A percentile compares a stretch with the other conserved stretches of the same genome.
Conservation (phyloP, 1,140 invertebrate genomes). For the Eciton burchellii region DNA sequence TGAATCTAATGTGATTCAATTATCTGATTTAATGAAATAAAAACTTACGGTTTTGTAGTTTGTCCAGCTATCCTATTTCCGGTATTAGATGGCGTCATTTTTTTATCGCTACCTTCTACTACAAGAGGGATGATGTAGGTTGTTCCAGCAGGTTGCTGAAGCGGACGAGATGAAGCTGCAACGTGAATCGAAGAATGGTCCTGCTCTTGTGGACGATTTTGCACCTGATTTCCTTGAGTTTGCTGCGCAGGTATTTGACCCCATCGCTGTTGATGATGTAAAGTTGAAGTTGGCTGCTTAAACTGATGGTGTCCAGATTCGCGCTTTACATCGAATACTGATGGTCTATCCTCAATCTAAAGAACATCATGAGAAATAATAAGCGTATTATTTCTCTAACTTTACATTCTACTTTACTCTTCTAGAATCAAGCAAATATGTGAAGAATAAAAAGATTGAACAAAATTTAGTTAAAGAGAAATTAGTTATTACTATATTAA, state of each 20-base stretch:
- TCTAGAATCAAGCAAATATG: too few relatives aligned
- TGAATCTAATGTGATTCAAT: too few relatives aligned
- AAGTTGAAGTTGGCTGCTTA: slow-evolving; percentile 72
- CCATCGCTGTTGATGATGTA: slow-evolving; percentile 83
- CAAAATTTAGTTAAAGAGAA: too few relatives aligned
- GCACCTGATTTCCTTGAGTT: slow-evolving; percentile 47
- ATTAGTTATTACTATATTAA: too few relatives aligned
- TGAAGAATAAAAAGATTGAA: too few relatives aligned
- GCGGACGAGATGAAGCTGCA: slow-evolving; percentile 47
- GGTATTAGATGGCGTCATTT: slow-evolving; percentile 64
- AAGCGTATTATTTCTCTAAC: too few relatives aligned
- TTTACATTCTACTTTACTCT: too few relatives aligned
- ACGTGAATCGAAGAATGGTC: slow-evolving; percentile 73
- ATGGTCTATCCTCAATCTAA: slow-evolving; percentile 84
- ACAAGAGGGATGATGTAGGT: slow-evolving; percentile 80
- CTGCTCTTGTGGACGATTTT: slow-evolving; percentile 68
- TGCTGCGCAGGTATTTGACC: slow-evolving; percentile 76
- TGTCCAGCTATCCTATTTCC: slow-evolving; percentile 72
- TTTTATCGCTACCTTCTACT: slow-evolving; percentile 75
- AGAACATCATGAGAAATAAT: neutral
- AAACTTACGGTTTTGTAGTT: slow-evolving; percentile 72
- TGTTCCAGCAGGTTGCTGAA: slow-evolving; percentile 69
- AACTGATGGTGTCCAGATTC: slow-evolving; percentile 83
- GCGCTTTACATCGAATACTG: slow-evolving; percentile 80
- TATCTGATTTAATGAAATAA: too few relatives aligned